Percentiles rank a stretch among this genome's conserved stretches.
Conservation (phyloP, 2,888 invertebrate genomes). For the Escarpia spicata region DNA sequence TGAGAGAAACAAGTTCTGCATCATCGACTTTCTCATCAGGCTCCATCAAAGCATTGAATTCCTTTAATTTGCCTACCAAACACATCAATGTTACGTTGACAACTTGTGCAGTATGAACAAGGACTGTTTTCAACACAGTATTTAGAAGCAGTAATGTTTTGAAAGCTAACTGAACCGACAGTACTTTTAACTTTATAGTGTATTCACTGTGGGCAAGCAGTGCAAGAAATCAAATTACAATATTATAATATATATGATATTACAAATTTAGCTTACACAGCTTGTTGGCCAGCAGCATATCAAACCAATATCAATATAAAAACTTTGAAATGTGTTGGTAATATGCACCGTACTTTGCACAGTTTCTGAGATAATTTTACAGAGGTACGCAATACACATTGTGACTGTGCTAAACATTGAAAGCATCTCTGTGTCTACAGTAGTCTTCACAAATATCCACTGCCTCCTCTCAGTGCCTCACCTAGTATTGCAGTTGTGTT, state of each 20-base stretch:
- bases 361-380: too few relatives aligned
- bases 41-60: conserved; percentile 54
- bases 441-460: not conserved
- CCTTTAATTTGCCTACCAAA: conserved; percentile 52
- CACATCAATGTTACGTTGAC: not conserved
- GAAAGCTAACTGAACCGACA: not conserved
- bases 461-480: conserved; percentile 73
- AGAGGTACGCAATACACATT: not conserved
- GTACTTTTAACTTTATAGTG: not conserved
- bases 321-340: too few relatives aligned
- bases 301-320: too few relatives aligned
- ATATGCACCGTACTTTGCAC: too few relatives aligned
- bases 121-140: not conserved
- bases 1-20: conserved; percentile 69
- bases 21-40: conserved; percentile 68
- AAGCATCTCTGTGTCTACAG: not conserved
- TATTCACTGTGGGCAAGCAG: too few relatives aligned
- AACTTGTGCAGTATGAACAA: conserved; percentile 8
- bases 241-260: too few relatives aligned
- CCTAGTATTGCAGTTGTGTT: conserved; percentile 73
- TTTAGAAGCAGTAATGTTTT: not conserved
- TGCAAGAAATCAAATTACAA: too few relatives aligned
- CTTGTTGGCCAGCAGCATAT: too few relatives aligned
- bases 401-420: not conserved
- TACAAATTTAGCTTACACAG: too few relatives aligned